phyloP scores from a whole-genome alignment of 2,113 vertebrate species.

The Melozone crissalis region DNA sequence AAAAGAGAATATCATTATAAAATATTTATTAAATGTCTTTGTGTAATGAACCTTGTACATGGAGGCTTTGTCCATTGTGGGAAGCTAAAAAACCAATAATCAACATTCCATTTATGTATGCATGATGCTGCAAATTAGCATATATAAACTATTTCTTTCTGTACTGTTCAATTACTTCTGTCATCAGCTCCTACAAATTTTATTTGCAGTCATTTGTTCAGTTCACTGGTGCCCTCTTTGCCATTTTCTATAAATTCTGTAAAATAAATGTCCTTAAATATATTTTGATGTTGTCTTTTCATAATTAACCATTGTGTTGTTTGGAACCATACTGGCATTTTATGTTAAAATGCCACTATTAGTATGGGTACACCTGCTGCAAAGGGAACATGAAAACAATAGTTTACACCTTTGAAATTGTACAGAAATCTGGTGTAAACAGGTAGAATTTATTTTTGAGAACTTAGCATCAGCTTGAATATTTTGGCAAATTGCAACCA shows the following conservation, averaged over 20 bases:
- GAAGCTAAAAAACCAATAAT: slow-evolving; percentile 87
- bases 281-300: slow-evolving; percentile 79
- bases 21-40: slow-evolving; percentile 91
- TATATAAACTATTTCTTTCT: slow-evolving; percentile 76
- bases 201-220: slow-evolving; percentile 72
- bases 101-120: slow-evolving; percentile 91
- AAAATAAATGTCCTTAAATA: slow-evolving; percentile 80
- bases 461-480: not conserved
- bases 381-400: slow-evolving; percentile 62
- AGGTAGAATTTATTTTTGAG: slow-evolving; percentile 31
- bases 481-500: slow-evolving; percentile 24
- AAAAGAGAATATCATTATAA: slow-evolving; percentile 93
- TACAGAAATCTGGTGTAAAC: slow-evolving; percentile 72
- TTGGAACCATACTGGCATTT: slow-evolving; percentile 83
- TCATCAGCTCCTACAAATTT: slow-evolving; percentile 74
- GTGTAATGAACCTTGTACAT: slow-evolving; percentile 91
- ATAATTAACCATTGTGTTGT: slow-evolving; percentile 81
- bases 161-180: slow-evolving; percentile 74
- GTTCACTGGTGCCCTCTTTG: slow-evolving; percentile 64
- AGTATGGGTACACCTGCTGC: slow-evolving; percentile 80
- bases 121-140: slow-evolving; percentile 84
- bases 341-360: slow-evolving; percentile 76
- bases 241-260: slow-evolving; percentile 73
- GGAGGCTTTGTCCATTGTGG: slow-evolving; percentile 83
- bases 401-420: slow-evolving; percentile 73